A percentile compares a stretch with the other conserved stretches of the same genome.
phyloP scores from a whole-genome alignment of 1,140 invertebrate genomes.

The Eubasilissa regina region DNA sequence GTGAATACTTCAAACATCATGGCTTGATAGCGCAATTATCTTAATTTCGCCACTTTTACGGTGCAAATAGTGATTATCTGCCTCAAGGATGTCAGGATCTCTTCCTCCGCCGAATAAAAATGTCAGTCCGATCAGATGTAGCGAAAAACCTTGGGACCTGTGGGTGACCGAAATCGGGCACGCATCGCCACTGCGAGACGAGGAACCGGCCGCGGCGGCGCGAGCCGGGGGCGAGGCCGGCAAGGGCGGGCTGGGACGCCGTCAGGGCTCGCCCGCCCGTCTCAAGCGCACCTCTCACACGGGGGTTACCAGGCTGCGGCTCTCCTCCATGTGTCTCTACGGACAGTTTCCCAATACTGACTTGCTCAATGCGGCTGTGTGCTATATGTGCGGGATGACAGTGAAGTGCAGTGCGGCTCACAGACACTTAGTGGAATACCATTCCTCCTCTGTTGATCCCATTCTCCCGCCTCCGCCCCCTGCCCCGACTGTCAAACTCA shows the following conservation, averaged over 20 bases:
- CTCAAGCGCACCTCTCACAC: conserved; percentile 59
- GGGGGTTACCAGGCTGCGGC: conserved; percentile 66
- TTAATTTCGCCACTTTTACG: conserved; percentile 14
- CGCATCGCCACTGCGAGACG: conserved; percentile 67
- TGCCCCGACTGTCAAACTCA: conserved; percentile 64
- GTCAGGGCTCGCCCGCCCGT: conserved; percentile 63
- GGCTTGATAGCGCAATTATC: conserved; percentile 38
- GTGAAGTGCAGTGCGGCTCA: conserved; percentile 77
- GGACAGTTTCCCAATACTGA: conserved; percentile 78
- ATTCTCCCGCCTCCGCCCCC: conserved; percentile 54
- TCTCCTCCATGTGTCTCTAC: conserved; percentile 73
- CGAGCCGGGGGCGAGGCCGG: conserved; percentile 62
- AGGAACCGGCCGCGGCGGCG: conserved; percentile 67
- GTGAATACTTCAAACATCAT: conserved; percentile 44
- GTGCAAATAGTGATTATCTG: conserved; percentile 1
- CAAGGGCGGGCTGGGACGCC: conserved; percentile 65
- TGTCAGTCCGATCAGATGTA: conserved; percentile 62
- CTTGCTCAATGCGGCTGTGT: conserved; percentile 76
- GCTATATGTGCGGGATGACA: conserved; percentile 77
- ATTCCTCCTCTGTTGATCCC: conserved; percentile 64
- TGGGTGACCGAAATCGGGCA: conserved; percentile 70
- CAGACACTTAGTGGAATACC: conserved; percentile 71
- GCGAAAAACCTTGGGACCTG: conserved; percentile 71
- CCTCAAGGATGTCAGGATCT: conserved; percentile 46
- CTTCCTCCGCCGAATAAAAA: conserved; percentile 41